Conservation (phyloP, 2,797 vertebrate species). For the Tapera naevia region DNA sequence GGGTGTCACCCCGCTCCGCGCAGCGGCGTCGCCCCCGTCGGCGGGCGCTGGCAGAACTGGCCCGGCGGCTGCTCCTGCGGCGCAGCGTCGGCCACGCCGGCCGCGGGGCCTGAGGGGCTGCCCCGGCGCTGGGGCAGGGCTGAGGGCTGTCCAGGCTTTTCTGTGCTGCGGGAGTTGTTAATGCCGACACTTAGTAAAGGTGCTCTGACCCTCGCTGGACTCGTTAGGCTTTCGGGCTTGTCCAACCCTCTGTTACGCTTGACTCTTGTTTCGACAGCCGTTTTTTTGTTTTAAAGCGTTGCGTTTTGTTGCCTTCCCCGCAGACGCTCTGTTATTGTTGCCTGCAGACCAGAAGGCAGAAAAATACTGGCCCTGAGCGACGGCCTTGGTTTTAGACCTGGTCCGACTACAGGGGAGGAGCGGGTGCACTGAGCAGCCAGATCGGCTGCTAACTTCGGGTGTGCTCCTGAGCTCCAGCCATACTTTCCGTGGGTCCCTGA, state of each 20-base stretch:
- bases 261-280: fast-evolving
- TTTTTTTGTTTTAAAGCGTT: neutral
- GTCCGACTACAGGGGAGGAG: neutral
- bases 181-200: no score
- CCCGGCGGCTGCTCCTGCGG: no score
- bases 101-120: neutral
- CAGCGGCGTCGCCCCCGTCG: neutral
- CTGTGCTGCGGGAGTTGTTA: fast-evolving
- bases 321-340: neutral
- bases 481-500: neutral
- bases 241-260: neutral
- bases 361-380: neutral
- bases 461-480: neutral
- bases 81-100: neutral
- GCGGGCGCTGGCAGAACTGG: neutral
- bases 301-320: neutral
- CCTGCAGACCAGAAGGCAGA: neutral
- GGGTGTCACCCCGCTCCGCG: neutral
- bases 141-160: neutral
- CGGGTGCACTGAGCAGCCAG: neutral
- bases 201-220: neutral
- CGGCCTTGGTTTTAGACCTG: fast-evolving
- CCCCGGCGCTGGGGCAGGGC: neutral
- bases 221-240: neutral
- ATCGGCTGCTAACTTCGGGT: fast-evolving